These are phyloP conservation scores for Frankliniella intonsa DNA, from an alignment of 2,888 invertebrate species.

Conservation along the genomic window DNA sequence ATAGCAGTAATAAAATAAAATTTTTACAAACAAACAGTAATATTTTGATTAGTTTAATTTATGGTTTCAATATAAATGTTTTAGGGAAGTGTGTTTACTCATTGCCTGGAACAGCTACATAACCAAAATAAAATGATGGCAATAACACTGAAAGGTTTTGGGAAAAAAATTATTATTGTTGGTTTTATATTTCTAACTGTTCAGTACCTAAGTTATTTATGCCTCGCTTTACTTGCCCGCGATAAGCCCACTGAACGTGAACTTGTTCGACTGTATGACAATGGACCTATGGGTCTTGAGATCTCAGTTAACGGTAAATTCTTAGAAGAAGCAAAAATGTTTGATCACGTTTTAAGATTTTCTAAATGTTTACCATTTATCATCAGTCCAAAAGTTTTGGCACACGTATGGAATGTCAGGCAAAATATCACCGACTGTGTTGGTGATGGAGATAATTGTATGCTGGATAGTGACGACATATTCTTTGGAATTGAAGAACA, in stretches of 20 bases:
- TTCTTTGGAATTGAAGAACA: neutral
- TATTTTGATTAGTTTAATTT: too few relatives aligned
- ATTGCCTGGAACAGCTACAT: too few relatives aligned
- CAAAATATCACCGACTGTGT: neutral
- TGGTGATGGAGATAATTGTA: neutral
- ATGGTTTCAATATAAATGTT: too few relatives aligned
- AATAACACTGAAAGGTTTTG: neutral
- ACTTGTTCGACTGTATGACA: neutral
- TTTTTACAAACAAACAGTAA: too few relatives aligned
- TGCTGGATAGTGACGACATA: neutral
- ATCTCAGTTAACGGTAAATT: neutral
- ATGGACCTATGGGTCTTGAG: neutral
- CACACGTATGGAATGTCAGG: neutral
- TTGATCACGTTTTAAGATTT: neutral
- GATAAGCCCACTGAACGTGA: neutral
- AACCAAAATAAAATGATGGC: too few relatives aligned
- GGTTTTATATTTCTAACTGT: neutral
- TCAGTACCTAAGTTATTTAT: neutral
- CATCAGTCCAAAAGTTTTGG: neutral
- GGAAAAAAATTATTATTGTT: neutral
- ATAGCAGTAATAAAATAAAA: too few relatives aligned
- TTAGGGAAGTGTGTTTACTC: too few relatives aligned
- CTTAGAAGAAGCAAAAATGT: neutral
- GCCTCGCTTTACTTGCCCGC: neutral
- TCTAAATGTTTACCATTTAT: neutral